These are phyloP conservation scores for Schizothorax lantsangensis DNA, from an alignment of 2,797 vertebrate genomes.

Conservation along the genomic window DNA sequence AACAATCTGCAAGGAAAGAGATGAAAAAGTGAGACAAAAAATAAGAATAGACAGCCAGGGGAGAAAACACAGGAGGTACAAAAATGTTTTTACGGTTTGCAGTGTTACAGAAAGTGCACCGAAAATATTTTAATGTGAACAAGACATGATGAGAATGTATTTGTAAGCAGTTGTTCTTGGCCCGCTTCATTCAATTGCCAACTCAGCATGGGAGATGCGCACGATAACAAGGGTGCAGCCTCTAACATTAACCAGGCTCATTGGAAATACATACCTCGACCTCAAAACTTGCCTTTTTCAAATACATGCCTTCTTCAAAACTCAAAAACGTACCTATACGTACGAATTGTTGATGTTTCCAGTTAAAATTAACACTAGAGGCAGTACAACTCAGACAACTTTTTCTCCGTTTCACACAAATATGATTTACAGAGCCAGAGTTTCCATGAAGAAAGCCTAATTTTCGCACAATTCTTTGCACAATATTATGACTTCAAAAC, in stretches of 20 bases:
- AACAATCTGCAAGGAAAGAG: conserved; percentile 81
- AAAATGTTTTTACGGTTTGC: not conserved
- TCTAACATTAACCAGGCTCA: not conserved
- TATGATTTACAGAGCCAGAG: no score
- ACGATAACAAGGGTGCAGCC: no score
- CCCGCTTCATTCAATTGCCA: not conserved
- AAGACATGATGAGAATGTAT: not conserved
- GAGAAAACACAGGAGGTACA: not conserved
- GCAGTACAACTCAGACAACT: no score
- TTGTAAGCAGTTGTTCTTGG: not conserved
- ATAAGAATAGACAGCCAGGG: not conserved
- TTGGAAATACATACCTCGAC: not conserved
- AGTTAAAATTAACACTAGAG: no score
- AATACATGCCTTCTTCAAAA: no score
- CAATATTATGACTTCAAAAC: no score
- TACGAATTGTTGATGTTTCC: no score
- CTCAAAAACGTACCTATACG: no score
- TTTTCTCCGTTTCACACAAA: no score
- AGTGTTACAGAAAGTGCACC: not conserved
- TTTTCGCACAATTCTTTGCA: no score
- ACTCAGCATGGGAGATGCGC: not conserved
- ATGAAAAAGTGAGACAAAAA: conserved; percentile 22
- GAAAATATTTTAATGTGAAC: not conserved
- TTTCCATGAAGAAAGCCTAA: no score
- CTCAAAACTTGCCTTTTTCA: no score